These are phyloP conservation scores for Siniperca undulata DNA, from an alignment of 2,797 vertebrate species.

Conservation along the genomic window DNA sequence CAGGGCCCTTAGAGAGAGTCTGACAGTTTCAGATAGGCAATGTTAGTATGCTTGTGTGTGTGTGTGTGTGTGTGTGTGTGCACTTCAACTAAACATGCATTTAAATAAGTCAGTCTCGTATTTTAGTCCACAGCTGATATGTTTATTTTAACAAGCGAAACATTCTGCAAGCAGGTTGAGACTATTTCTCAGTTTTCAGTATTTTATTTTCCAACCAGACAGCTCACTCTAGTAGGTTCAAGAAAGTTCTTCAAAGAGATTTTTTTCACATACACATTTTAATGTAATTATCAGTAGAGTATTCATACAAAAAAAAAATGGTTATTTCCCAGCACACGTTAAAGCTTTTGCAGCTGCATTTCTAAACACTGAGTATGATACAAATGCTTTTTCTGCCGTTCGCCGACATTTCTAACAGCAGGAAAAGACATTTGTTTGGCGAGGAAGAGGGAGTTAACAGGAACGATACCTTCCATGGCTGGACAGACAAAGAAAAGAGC, in stretches of 20 bases:
- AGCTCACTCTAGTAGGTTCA: not conserved
- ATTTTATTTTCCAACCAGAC: not conserved
- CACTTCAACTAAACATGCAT: constrained; percentile 3
- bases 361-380: not conserved
- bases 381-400: not conserved
- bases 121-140: constrained; percentile 1
- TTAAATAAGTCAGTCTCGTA: constrained; percentile 12
- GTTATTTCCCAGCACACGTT: not conserved
- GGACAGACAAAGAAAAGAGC: constrained; percentile 13
- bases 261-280: not conserved
- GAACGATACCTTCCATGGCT: not conserved
- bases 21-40: constrained; percentile 50
- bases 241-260: not conserved
- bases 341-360: not conserved
- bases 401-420: not conserved
- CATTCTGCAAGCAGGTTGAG: not conserved
- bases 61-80: not conserved
- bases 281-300: constrained; percentile 3
- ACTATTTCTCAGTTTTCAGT: not conserved
- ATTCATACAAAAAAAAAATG: not conserved
- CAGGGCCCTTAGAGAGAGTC: constrained; percentile 44
- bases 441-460: not conserved
- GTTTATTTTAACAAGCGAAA: not conserved
- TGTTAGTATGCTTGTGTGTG: constrained; percentile 7
- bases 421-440: not conserved